A percentile compares a stretch with the other conserved stretches of the same genome.
Conservation (phyloP, 2,797 vertebrate species). For the Borostomias antarcticus region DNA sequence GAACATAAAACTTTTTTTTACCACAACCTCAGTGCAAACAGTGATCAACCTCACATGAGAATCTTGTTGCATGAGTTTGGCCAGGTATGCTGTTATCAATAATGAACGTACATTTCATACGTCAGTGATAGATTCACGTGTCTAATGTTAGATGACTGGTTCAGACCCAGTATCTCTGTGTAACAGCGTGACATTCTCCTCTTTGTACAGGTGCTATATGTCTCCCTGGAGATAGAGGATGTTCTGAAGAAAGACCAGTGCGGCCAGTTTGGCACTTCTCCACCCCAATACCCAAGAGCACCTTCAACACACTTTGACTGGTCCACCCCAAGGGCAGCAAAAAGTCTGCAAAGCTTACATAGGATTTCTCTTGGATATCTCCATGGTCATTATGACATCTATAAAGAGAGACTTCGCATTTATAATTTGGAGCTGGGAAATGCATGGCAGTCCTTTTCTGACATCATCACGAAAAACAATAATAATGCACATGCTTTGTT, state of each 20-base stretch:
- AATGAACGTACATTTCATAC: background rate
- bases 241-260: constrained; percentile 29
- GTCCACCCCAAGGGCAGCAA: constrained; percentile 26
- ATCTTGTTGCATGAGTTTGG: constrained; percentile 16
- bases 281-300: constrained; percentile 9
- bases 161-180: too few species aligned
- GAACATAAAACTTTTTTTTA: background rate
- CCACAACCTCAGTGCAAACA: background rate
- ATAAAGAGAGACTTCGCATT: too few species aligned
- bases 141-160: background rate
- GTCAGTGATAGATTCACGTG: background rate
- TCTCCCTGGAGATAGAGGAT: constrained; percentile 13
- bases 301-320: constrained; percentile 19
- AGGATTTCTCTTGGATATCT: too few species aligned
- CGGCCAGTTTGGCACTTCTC: constrained; percentile 4
- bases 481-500: too few species aligned
- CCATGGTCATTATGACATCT: too few species aligned
- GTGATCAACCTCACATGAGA: constrained; percentile 5
- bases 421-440: too few species aligned
- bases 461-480: too few species aligned
- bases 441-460: too few species aligned
- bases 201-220: too few species aligned
- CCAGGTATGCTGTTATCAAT: constrained; percentile 13
- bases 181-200: background rate
- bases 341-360: constrained; percentile 2